phyloP scores from a whole-genome alignment of 2,113 vertebrate species.

The Xenopus laevis region DNA sequence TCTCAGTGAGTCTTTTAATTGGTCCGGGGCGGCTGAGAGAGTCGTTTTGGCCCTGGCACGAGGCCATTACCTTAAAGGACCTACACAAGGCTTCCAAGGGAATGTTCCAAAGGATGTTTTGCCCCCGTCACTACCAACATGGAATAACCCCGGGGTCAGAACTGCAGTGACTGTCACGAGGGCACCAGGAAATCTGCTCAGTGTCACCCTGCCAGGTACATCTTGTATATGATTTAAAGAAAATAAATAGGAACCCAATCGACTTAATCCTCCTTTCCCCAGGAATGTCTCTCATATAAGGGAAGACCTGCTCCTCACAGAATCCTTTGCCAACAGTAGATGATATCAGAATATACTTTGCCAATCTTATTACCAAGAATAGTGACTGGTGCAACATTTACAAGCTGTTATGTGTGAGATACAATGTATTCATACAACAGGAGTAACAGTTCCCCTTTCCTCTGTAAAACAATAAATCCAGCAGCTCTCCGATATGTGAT shows the following conservation, averaged over 20 bases:
- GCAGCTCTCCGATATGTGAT: too few species aligned
- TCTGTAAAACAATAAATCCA: too few species aligned
- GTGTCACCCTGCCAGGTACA: neutral
- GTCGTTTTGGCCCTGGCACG: neutral
- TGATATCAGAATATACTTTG: too few species aligned
- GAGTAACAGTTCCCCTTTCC: too few species aligned
- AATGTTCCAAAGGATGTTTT: neutral
- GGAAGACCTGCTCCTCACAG: too few species aligned
- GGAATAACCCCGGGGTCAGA: too few species aligned
- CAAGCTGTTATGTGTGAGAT: too few species aligned
- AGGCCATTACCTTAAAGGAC: constrained; percentile 18
- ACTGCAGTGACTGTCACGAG: neutral
- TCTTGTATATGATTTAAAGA: neutral
- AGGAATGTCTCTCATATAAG: too few species aligned
- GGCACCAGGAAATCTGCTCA: constrained; percentile 2
- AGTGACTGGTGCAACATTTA: too few species aligned
- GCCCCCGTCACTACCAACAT: neutral
- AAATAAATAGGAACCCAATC: neutral
- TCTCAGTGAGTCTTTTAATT: neutral
- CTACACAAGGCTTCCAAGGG: neutral
- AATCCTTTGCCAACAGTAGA: too few species aligned
- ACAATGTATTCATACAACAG: too few species aligned
- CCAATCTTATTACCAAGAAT: too few species aligned
- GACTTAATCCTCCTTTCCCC: neutral
- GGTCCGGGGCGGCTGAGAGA: neutral